Base-by-base conservation (phyloP, 2,113 vertebrate species). In the Vidua macroura region DNA sequence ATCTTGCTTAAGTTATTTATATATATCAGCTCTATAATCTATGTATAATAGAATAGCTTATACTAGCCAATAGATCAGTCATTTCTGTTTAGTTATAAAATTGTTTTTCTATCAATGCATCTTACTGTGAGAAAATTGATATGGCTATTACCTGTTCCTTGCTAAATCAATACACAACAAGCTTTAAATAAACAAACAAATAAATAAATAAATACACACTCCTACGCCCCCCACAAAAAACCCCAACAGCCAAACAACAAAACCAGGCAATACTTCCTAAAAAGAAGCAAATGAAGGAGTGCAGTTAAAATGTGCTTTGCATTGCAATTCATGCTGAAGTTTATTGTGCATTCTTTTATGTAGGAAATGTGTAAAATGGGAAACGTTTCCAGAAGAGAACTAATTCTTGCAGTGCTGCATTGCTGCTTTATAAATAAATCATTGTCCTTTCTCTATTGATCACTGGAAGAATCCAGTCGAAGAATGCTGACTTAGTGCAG, bases 381-480 rank as follows among this genome's bases (percentile, higher is more conserved):
- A 81, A 92, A n/a, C 9, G 3, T 78, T 92, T 95, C 73, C 85
- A 88, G 75, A 74, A 72, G 44, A 78, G 48, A 92, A 82, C 56
- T 93, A 88, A 88, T 88, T 95, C 79, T 92, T 94, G 85, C 76
- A 90, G 90, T 86, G 76, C 90, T 97, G 93, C 95, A 94, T 95
- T 95, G 94, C 93, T 96, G 93, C 93, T 96, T 93, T 94, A 94
- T 96, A 96, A 97, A 96, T 96, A 96, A 97, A 97, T 94, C 94
- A 94, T 94, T 96, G 95, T 88, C 83, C 79, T 93, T 96, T 95
- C 79, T 93, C 58, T 96, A 96, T 93, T 96, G 95, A 96, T 95
- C 94, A 84, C 79, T 92, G 76, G 55, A 95, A 64, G 91, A 95
- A 91, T 91, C 84, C 83, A 88, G 88, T 81, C 8, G 1, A 93